Evolutionary conservation across 2,888 invertebrate genomes (phyloP).

Genomic region (Charanyca ferruginea): DNA sequence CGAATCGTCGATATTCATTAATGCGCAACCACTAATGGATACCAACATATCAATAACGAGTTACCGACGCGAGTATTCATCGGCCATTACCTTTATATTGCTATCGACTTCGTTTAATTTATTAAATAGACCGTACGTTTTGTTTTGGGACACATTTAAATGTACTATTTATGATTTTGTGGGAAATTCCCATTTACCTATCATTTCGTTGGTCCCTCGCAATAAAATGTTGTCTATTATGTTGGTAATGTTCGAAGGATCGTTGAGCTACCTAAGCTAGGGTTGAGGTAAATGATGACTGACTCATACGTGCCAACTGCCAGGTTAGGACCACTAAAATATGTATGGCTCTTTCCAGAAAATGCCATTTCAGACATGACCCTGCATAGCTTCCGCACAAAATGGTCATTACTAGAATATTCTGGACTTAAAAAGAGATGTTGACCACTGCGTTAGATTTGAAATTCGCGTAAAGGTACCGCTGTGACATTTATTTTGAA

Average conservation of each 20-base stretch:
- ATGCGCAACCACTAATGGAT: slow-evolving; percentile 58
- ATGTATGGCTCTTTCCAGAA: slow-evolving; percentile 25
- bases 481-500: too few relatives aligned
- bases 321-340: slow-evolving; percentile 6
- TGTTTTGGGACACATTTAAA: slow-evolving; percentile 31
- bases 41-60: slow-evolving; percentile 60
- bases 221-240: slow-evolving; percentile 6
- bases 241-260: background rate
- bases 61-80: slow-evolving; percentile 58
- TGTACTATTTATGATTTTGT: slow-evolving; percentile 18
- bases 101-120: slow-evolving; percentile 36
- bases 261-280: background rate
- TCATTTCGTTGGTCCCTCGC: background rate
- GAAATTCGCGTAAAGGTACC: too few relatives aligned
- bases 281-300: slow-evolving; percentile 36
- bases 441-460: background rate
- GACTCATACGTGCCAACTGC: slow-evolving; percentile 21
- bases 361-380: slow-evolving; percentile 10
- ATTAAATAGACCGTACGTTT: slow-evolving; percentile 31
- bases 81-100: slow-evolving; percentile 50
- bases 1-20: slow-evolving; percentile 56
- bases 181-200: background rate
- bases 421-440: background rate
- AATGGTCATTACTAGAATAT: background rate
- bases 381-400: background rate